phyloP scores from a whole-genome alignment of 2,888 invertebrate species.

The Ophonus ardosiacus region DNA sequence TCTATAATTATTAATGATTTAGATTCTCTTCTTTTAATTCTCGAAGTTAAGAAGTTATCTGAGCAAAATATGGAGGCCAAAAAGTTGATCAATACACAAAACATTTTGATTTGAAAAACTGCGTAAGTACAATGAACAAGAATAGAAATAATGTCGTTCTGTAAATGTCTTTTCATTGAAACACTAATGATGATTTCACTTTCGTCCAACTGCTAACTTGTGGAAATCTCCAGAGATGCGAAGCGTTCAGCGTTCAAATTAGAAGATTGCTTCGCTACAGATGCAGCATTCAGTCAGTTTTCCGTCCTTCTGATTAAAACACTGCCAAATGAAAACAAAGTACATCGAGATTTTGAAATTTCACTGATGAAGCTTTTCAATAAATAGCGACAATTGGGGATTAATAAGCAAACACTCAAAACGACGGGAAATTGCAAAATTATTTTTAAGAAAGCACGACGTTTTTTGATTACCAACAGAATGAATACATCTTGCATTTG shows the following conservation, averaged over 20 bases:
- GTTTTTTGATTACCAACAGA: neutral
- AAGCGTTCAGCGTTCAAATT: slow-evolving; percentile 43
- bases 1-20: too few relatives aligned
- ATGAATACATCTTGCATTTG: too few relatives aligned
- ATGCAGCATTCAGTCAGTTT: slow-evolving; percentile 6
- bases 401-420: neutral
- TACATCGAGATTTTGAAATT: slow-evolving; percentile 38
- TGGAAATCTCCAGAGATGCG: slow-evolving; percentile 17
- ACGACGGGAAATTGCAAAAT: neutral
- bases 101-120: slow-evolving; percentile 2
- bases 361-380: slow-evolving; percentile 15
- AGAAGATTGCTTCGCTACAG: slow-evolving; percentile 36
- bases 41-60: neutral
- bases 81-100: neutral
- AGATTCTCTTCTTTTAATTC: too few relatives aligned
- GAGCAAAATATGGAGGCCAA: neutral
- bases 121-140: neutral
- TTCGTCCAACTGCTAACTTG: slow-evolving; percentile 1
- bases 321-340: slow-evolving; percentile 36
- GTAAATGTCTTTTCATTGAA: slow-evolving; percentile 31
- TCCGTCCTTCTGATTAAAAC: slow-evolving; percentile 32
- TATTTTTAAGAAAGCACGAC: neutral
- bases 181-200: slow-evolving; percentile 38
- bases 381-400: neutral
- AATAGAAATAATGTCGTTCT: slow-evolving; percentile 8